These are phyloP conservation scores for Onychostoma macrolepis DNA, from an alignment of 2,113 vertebrate species.

Conservation along the genomic window DNA sequence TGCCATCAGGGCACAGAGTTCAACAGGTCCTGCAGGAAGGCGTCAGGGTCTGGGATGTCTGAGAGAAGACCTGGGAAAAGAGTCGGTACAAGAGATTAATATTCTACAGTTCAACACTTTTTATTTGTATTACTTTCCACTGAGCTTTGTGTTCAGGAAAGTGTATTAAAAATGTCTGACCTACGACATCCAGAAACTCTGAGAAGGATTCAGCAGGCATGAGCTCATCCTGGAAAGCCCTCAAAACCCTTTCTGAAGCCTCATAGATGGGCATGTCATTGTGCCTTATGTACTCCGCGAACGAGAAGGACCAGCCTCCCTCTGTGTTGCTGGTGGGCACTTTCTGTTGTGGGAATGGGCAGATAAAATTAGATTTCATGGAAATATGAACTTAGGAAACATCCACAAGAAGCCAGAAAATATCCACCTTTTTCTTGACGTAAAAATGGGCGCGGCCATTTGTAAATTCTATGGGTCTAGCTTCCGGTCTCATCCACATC, in stretches of 20 bases:
- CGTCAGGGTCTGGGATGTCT: slow-evolving; percentile 89
- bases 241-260: slow-evolving; percentile 91
- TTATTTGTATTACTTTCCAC: too few relatives aligned
- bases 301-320: slow-evolving; percentile 98
- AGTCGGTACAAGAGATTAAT: not conserved
- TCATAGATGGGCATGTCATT: slow-evolving; percentile 99
- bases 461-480: too few relatives aligned
- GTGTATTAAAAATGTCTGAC: slow-evolving; percentile 74
- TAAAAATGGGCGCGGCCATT: too few relatives aligned
- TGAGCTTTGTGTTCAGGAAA: not conserved
- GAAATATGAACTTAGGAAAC: not conserved
- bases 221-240: slow-evolving; percentile 97
- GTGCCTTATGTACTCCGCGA: slow-evolving; percentile 96
- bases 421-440: too few relatives aligned
- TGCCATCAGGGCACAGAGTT: slow-evolving; percentile 91
- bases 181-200: slow-evolving; percentile 92
- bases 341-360: slow-evolving; percentile 77
- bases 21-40: slow-evolving; percentile 93
- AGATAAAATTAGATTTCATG: not conserved
- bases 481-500: too few relatives aligned
- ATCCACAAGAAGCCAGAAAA: too few relatives aligned
- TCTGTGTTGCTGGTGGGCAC: slow-evolving; percentile 98
- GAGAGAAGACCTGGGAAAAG: slow-evolving; percentile 85
- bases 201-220: slow-evolving; percentile 96
- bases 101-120: not conserved